phyloP scores from a whole-genome alignment of 2,888 invertebrate genomes.

The Bedellia somnulentella region DNA sequence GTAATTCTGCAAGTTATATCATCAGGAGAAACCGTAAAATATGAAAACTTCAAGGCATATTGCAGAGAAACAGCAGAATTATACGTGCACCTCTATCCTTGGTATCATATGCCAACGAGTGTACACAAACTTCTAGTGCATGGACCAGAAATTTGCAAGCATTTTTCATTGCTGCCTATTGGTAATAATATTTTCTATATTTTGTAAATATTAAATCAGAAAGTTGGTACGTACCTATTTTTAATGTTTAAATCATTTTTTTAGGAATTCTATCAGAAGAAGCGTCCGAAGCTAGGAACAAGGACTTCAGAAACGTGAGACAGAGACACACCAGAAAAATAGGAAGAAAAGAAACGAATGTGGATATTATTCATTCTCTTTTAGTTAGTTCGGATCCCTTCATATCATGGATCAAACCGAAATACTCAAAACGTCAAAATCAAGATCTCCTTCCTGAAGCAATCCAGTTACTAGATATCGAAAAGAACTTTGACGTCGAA shows the following conservation, averaged over 20 bases:
- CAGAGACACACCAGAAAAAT: slow-evolving; percentile 8
- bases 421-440: background rate
- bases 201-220: no score
- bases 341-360: slow-evolving; percentile 1
- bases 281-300: slow-evolving; percentile 9
- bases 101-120: slow-evolving; percentile 8
- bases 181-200: no score
- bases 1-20: slow-evolving; percentile 5
- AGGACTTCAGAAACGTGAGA: slow-evolving; percentile 8
- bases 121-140: slow-evolving; percentile 8
- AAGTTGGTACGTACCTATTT: no score
- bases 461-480: no score
- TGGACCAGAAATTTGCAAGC: slow-evolving; percentile 8
- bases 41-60: slow-evolving; percentile 5
- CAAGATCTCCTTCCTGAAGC: background rate
- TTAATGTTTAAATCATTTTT: background rate
- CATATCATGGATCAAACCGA: background rate
- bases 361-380: background rate
- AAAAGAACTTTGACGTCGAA: no score
- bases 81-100: slow-evolving; percentile 6
- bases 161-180: slow-evolving; percentile 7
- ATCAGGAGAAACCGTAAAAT: slow-evolving; percentile 3
- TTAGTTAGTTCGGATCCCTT: background rate
- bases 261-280: slow-evolving; percentile 8
- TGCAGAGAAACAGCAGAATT: slow-evolving; percentile 6